Conservation (phyloP, 37 sponge, comb jelly and placozoan genomes). For the Spongilla lacustris region DNA sequence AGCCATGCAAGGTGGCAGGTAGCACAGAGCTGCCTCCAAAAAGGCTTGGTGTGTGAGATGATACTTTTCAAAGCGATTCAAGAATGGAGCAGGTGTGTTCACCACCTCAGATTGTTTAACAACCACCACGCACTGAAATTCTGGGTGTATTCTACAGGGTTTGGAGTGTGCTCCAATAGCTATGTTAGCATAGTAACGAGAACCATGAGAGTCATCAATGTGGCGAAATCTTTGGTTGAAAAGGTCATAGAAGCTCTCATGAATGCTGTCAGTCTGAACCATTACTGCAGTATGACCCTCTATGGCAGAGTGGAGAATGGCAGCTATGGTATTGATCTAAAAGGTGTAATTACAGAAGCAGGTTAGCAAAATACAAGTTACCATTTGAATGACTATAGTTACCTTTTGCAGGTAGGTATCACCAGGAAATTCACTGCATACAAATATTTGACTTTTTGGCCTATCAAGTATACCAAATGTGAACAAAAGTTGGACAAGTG, state of each 20-base stretch:
- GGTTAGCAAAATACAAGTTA: too few relatives aligned
- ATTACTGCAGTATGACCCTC: constrained; percentile 65
- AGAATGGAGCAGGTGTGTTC: constrained; percentile 61
- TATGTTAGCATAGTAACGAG: constrained; percentile 54
- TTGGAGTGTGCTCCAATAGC: constrained; percentile 62
- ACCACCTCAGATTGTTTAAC: constrained; percentile 48
- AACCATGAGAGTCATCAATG: constrained; percentile 21
- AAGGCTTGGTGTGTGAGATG: constrained; percentile 47
- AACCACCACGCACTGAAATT: constrained; percentile 62
- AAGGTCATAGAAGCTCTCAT: constrained; percentile 79
- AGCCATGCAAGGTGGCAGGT: constrained; percentile 15
- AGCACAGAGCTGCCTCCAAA: constrained; percentile 7
- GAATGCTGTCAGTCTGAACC: constrained; percentile 72
- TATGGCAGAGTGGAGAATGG: constrained; percentile 67
- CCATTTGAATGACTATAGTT: too few relatives aligned
- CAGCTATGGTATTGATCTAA: constrained; percentile 60
- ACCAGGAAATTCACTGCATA: constrained; percentile 52
- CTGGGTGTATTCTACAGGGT: constrained; percentile 53
- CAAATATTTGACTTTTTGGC: constrained; percentile 1
- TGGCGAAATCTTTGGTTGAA: constrained; percentile 53
- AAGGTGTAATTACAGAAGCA: too few relatives aligned
- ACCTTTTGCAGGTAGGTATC: constrained; percentile 38
- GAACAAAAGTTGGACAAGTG: constrained; percentile 54
- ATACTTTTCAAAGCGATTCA: constrained; percentile 78
- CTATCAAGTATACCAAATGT: constrained; percentile 15